These are phyloP conservation scores for Callocephalon fimbriatum DNA, from an alignment of 2,113 vertebrate genomes.

Conservation along the genomic window DNA sequence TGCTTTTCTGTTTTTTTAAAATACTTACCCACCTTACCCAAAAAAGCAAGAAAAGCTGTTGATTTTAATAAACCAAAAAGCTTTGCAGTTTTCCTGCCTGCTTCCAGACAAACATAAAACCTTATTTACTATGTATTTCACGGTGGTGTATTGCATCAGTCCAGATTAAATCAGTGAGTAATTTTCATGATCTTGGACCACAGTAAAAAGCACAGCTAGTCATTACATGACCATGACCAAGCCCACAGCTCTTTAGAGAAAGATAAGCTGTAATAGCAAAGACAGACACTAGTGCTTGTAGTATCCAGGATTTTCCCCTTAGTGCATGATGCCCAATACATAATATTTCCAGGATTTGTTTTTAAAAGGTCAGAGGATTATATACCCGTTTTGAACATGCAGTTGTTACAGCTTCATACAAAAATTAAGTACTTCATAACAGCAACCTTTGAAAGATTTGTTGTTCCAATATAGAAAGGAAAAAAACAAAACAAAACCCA, in stretches of 20 bases:
- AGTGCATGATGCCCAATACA: background rate
- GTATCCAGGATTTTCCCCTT: background rate
- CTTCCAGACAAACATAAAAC: background rate
- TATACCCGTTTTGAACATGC: background rate
- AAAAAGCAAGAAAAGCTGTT: background rate
- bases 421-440: background rate
- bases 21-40: background rate
- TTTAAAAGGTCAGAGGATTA: background rate
- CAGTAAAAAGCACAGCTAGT: background rate
- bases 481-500: background rate
- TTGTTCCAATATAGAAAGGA: background rate
- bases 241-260: too few species aligned
- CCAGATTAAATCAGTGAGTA: background rate
- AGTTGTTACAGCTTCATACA: background rate
- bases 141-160: background rate
- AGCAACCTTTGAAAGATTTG: background rate
- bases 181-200: background rate
- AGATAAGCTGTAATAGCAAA: background rate
- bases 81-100: background rate
- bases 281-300: background rate
- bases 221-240: background rate
- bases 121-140: background rate
- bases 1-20: background rate
- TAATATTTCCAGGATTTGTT: background rate
- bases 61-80: background rate